A percentile compares a stretch with the other conserved stretches of the same genome.
Evolutionary conservation across 2,888 invertebrate species (phyloP).

Genomic region (Zonitis immaculata): DNA sequence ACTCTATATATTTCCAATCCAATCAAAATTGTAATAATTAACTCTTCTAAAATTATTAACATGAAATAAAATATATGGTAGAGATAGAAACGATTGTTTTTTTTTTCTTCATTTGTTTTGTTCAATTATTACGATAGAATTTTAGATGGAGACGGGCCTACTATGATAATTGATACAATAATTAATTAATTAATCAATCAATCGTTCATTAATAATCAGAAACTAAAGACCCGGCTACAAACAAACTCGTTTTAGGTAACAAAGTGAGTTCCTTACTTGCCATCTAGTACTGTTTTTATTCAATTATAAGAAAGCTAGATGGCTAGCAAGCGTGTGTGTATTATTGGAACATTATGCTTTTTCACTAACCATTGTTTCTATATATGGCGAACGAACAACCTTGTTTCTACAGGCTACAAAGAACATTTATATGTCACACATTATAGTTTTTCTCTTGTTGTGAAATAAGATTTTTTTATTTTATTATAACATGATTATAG

Average conservation of each 20-base stretch:
- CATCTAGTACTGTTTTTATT: too few species aligned
- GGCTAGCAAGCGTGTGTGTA: too few species aligned
- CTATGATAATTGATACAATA: too few species aligned
- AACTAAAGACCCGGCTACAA: too few species aligned
- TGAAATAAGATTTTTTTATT: not conserved
- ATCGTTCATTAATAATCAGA: too few species aligned
- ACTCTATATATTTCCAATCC: not conserved
- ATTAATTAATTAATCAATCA: not conserved
- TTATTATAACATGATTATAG: conserved; percentile 30
- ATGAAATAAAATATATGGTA: conserved; percentile 17
- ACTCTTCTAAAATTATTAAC: conserved; percentile 13
- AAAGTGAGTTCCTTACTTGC: not conserved
- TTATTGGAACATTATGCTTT: conserved; percentile 3
- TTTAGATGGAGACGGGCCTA: conserved; percentile 11
- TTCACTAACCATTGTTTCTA: conserved; percentile 37
- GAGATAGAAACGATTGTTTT: too few species aligned
- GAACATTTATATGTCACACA: conserved; percentile 39
- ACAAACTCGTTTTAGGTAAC: too few species aligned
- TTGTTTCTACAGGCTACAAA: conserved; percentile 32
- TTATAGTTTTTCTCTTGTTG: conserved; percentile 5
- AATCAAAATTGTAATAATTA: not conserved
- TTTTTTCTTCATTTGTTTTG: too few species aligned
- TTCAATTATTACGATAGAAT: too few species aligned
- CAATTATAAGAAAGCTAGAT: too few species aligned
- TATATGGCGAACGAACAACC: conserved; percentile 36